Conservation (phyloP, 2,113 vertebrate genomes). For the Xenopus laevis region DNA sequence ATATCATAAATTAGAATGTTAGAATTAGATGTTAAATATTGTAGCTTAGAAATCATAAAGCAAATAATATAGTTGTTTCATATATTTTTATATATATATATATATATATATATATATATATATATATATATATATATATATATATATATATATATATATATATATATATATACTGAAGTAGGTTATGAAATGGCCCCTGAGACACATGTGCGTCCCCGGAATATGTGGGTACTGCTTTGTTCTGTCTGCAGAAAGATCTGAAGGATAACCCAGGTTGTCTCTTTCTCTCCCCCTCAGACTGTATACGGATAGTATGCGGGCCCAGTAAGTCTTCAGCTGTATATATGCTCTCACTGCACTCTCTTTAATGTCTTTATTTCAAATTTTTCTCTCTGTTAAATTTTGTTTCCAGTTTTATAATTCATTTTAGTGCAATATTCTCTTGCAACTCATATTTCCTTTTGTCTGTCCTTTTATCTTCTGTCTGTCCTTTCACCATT, state of each 20-base stretch:
- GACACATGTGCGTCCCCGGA: slow-evolving; percentile 85
- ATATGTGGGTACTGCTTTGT: slow-evolving; percentile 77
- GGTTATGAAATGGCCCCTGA: slow-evolving; percentile 65
- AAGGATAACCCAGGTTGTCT: slow-evolving; percentile 84
- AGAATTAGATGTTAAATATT: no score
- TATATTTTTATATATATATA: slow-evolving; percentile 7
- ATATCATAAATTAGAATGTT: no score
- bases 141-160: slow-evolving; percentile 30
- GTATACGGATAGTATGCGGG: slow-evolving; percentile 97
- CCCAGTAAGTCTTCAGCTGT: slow-evolving; percentile 82
- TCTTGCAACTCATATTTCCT: no score
- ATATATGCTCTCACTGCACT: slow-evolving; percentile 42
- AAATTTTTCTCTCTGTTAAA: not conserved
- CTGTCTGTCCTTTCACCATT: slow-evolving; percentile 20
- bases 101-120: slow-evolving; percentile 30
- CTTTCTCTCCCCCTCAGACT: slow-evolving; percentile 83
- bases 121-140: slow-evolving; percentile 30
- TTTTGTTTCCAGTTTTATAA: no score
- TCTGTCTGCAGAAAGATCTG: slow-evolving; percentile 85
- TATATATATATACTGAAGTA: slow-evolving; percentile 37
- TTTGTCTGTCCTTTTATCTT: slow-evolving; percentile 42
- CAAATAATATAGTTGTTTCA: no score
- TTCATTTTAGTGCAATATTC: no score
- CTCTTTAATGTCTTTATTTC: slow-evolving; percentile 17
- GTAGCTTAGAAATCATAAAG: no score